Evolutionary conservation across 1,140 invertebrate genomes (phyloP), one percentile per base, ranked within the genome.

Genomic region (Coenobita brevimanus): DNA sequence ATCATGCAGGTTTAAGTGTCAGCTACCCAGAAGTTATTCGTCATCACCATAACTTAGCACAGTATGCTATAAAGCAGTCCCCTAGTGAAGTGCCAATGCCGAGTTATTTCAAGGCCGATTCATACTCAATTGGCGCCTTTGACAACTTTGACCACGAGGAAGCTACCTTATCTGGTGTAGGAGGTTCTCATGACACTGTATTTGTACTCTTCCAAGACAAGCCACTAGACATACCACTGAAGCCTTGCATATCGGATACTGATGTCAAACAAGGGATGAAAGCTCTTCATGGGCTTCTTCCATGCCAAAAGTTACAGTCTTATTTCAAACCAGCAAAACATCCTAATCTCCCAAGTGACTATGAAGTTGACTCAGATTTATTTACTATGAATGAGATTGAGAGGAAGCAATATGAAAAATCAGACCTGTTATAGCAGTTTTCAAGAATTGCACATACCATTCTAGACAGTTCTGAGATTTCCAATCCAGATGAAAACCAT

Each of bases 71-170:
- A n/a, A n/a, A n/a, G n/a, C n/a, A n/a, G n/a, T n/a, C n/a, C n/a
- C n/a, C n/a, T n/a, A n/a, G n/a, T n/a, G 54, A n/a, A 57, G 30
- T 69, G 13, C 30, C 30, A 69, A 10, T 30, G 10, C 30, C 24
- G 24, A 78, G 41, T 46, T 43, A 78, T 43, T 43, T 78, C n/a
- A 78, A 78, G 13, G 3, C 75, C 10, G 17, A 21, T 10, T 6
- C 2, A 8, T 78, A 6, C 38, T 46, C 75, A 3, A n/a, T 78
- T 43, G 75, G 75, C 3, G 75, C 75, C 41, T 78, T 78, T 46
- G 75, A 78, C 30, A 78, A 78, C 24, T 78, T 78, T 78, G 75
- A 78, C 24, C 38, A 78, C 24, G 75, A 78, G n/a, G 75, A 78
- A n/a, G 41, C 75, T 3, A 54, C 75, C 15, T 6, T 78, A n/a